A percentile compares a stretch with the other conserved stretches of the same genome.
Conservation (phyloP, 2,888 invertebrate species). For the Harpalus rubripes region DNA sequence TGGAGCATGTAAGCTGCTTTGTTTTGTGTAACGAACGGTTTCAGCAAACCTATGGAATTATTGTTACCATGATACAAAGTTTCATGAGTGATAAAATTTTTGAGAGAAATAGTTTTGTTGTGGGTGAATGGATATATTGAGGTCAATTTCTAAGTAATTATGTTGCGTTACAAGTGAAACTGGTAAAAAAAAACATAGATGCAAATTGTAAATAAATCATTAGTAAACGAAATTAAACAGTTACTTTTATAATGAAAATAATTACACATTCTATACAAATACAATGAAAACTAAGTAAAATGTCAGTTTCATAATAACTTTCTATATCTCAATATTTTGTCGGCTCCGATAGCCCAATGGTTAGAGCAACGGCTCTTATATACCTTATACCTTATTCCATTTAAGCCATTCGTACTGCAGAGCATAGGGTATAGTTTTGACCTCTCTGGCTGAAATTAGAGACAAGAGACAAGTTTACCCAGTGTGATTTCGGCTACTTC, state of each 20-base stretch:
- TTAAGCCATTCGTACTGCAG: too few species aligned
- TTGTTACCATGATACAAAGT: background rate
- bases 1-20: background rate
- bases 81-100: background rate
- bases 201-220: background rate
- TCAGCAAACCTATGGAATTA: background rate
- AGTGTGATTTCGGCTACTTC: too few species aligned
- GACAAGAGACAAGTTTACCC: too few species aligned
- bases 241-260: background rate
- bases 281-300: too few species aligned
- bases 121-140: constrained; percentile 5
- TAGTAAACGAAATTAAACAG: background rate
- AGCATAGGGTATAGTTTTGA: too few species aligned
- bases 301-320: too few species aligned
- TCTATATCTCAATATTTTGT: too few species aligned
- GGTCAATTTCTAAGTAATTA: background rate
- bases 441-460: too few species aligned
- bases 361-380: too few species aligned
- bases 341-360: too few species aligned
- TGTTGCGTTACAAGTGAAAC: background rate
- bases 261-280: background rate
- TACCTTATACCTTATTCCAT: too few species aligned
- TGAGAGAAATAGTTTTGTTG: background rate
- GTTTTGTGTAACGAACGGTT: background rate
- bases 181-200: background rate